Base-by-base conservation (phyloP, 2,888 invertebrate genomes). In the Choristoneura rosaceana region DNA sequence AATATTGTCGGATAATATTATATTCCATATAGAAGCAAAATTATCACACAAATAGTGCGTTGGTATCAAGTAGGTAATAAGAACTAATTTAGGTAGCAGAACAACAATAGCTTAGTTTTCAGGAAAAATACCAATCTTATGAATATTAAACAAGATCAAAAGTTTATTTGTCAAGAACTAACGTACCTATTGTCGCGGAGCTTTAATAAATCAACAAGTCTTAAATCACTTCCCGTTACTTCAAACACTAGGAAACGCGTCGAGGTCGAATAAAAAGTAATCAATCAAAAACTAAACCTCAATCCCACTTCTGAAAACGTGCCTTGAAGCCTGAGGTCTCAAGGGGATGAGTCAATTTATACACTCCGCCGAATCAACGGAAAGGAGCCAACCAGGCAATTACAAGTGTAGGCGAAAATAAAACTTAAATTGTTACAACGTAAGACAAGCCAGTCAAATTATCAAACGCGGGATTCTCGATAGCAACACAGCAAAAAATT, bases 361-460 rank as follows among this genome's bases (percentile, higher is more conserved):
- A 17, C 62, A n/a, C 45, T 43, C 34, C 34, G 34, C 14, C 59
- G 25, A 55, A 59, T 14, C 14, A 34, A 59, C 45, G 62, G 33
- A 33, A 45, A 62, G 25, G 45, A 25, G 14, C 45, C 3, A 25
- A 25, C 38, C 4, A 34, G 50, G 12, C 43, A 61, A 71, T 67
- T 66, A 62, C 45, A 61, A 45, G 33, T 33, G 61, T 15, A 60
- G 52, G 47, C 64, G 64, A 68, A 58, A 55, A 71, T 71, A 66
- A 71, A 67, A 71, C 71, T 50, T 73, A 73, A 73, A 73, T 69
- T 73, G 68, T 58, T 43, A 60, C 68, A 69, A 60, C 59, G 68
- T 60, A 68, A 68, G 65, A 64, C 69, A 41, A 50, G 68, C 34
- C 59, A 63, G 71, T 47, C 73, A 60, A 69, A 69, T 73, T 69